These are phyloP conservation scores for Mobula hypostoma DNA, from an alignment of 2,113 vertebrate species.

Conservation along the genomic window DNA sequence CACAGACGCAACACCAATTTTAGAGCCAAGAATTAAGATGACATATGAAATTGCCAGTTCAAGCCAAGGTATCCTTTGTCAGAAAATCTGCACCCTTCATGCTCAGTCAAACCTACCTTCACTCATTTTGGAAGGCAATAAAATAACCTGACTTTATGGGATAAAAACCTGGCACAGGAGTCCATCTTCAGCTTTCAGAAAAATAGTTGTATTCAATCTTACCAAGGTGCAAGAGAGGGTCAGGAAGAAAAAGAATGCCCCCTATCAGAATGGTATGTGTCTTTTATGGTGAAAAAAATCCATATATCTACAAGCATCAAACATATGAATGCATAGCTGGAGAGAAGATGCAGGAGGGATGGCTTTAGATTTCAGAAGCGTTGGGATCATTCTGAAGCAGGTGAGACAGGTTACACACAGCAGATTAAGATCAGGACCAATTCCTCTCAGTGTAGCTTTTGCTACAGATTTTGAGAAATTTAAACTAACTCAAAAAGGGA, in stretches of 20 bases:
- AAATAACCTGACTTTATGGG: background rate
- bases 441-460: too few species aligned
- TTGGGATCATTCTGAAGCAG: too few species aligned
- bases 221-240: background rate
- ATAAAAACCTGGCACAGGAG: background rate
- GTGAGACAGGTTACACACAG: too few species aligned
- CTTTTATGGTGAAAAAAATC: too few species aligned
- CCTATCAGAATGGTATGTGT: too few species aligned
- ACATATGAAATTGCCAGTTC: background rate
- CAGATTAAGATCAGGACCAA: too few species aligned
- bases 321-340: too few species aligned
- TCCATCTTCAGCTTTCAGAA: background rate
- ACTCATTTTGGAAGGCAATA: background rate
- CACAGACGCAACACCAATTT: background rate
- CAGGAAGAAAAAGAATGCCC: background rate
- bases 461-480: too few species aligned
- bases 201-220: background rate
- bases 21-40: background rate
- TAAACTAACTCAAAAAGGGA: too few species aligned
- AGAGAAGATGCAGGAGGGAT: too few species aligned
- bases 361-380: too few species aligned
- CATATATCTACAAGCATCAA: too few species aligned
- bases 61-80: background rate
- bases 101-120: background rate
- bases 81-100: background rate